These are phyloP conservation scores for Uromys caudimaculatus DNA, from an alignment of 2,797 vertebrate genomes.

Conservation along the genomic window DNA sequence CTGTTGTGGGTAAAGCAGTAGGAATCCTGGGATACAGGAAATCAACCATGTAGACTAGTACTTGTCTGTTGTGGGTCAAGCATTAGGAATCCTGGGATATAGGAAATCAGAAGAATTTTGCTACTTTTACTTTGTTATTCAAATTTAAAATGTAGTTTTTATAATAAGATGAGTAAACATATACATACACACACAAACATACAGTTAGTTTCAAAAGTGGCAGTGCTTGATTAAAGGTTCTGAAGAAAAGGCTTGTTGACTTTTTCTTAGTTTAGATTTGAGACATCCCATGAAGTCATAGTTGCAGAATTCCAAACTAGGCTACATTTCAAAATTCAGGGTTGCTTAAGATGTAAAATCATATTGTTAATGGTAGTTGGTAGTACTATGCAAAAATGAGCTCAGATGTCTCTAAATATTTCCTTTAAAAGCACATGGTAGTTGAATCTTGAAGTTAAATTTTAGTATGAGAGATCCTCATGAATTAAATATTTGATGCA, in stretches of 20 bases:
- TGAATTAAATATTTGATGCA: background rate
- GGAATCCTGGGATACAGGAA: conserved; percentile 96
- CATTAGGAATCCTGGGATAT: conserved; percentile 96
- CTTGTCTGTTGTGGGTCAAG: conserved; percentile 98
- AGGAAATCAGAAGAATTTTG: conserved; percentile 94
- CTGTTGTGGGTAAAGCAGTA: conserved; percentile 96
- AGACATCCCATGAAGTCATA: conserved; percentile 91
- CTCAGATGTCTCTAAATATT: conserved; percentile 84
- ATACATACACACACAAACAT: background rate
- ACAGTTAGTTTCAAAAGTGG: conserved; percentile 88
- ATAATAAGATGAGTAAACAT: background rate
- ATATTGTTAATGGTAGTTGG: conserved; percentile 85
- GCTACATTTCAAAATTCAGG: conserved; percentile 99
- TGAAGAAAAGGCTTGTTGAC: conserved; percentile 87
- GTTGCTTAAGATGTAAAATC: conserved; percentile 86
- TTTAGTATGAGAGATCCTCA: background rate
- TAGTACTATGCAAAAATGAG: conserved; percentile 87
- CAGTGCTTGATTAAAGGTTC: conserved; percentile 87
- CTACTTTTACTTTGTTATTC: conserved; percentile 69
- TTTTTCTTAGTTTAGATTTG: conserved; percentile 86
- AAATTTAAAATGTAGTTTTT: background rate
- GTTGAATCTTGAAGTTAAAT: conserved; percentile 86
- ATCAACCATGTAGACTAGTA: conserved; percentile 97
- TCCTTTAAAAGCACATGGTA: conserved; percentile 86
- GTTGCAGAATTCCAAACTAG: conserved; percentile 99